Conservation (phyloP, 1,140 invertebrate species). For the Brachionus plicatilis region DNA sequence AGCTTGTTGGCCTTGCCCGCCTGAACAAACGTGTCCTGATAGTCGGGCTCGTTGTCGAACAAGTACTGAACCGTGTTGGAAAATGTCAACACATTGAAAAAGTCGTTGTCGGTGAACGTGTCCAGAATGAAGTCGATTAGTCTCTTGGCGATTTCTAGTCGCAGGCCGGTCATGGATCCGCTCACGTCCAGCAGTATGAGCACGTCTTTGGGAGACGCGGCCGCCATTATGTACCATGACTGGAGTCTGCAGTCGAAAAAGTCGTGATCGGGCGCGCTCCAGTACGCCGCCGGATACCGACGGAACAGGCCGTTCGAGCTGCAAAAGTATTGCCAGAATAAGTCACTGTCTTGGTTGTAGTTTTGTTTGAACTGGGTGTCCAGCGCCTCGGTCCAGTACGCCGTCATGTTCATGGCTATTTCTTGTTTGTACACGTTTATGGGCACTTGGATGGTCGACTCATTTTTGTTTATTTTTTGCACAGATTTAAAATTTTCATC, state of each 20-base stretch:
- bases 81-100: conserved; percentile 73
- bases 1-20: conserved; percentile 29
- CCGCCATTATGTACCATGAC: conserved; percentile 80
- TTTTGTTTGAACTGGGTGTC: conserved; percentile 26
- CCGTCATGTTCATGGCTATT: not conserved
- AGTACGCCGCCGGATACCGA: conserved; percentile 8
- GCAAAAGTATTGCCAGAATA: conserved; percentile 41
- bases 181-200: conserved; percentile 87
- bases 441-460: conserved; percentile 36
- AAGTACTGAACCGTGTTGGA: conserved; percentile 17
- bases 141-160: conserved; percentile 84
- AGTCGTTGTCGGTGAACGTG: conserved; percentile 95
- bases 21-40: conserved; percentile 7
- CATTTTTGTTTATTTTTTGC: not conserved
- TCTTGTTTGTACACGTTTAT: conserved; percentile 28
- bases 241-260: conserved; percentile 39
- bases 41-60: conserved; percentile 10
- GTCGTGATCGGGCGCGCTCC: conserved; percentile 9
- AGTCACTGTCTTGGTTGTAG: conserved; percentile 9
- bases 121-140: conserved; percentile 82
- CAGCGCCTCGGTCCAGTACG: not conserved
- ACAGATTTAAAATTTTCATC: conserved; percentile 38
- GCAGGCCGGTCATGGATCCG: conserved; percentile 93
- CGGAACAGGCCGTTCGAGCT: conserved; percentile 33
- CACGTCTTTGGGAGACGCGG: conserved; percentile 92